These are phyloP conservation scores for Limnodromus scolopaceus DNA, from an alignment of 2,797 vertebrate species.

Conservation along the genomic window DNA sequence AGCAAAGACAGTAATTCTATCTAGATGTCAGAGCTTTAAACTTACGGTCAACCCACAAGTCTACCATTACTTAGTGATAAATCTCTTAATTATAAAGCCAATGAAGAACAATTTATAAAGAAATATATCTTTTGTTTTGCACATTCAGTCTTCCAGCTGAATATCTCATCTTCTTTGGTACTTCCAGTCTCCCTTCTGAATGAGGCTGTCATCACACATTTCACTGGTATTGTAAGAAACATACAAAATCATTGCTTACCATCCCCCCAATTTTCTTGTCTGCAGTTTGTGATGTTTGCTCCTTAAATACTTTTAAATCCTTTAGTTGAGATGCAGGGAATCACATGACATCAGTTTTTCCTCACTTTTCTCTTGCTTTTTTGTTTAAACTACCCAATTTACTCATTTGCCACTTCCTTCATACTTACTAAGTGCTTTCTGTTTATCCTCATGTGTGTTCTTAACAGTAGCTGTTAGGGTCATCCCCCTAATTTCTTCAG, in stretches of 20 bases:
- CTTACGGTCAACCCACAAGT: not conserved
- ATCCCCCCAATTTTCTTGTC: not conserved
- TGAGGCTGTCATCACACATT: not conserved
- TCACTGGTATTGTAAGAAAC: not conserved
- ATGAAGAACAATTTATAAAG: not conserved
- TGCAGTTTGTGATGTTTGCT: not conserved
- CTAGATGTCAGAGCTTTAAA: not conserved
- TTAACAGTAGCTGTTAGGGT: not conserved
- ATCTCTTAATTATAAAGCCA: not conserved
- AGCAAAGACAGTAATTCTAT: not conserved
- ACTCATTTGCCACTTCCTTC: not conserved
- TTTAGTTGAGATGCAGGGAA: not conserved
- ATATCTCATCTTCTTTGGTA: not conserved
- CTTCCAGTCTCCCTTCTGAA: not conserved
- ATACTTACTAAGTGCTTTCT: not conserved
- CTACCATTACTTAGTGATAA: not conserved
- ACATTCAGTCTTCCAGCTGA: not conserved
- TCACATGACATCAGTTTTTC: not conserved
- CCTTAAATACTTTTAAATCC: not conserved
- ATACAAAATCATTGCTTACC: not conserved
- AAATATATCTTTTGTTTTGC: not conserved
- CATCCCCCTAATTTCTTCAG: not conserved
- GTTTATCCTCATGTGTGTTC: not conserved
- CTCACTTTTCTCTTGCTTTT: not conserved
- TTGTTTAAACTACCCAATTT: not conserved